Conservation (phyloP, 2,888 invertebrate species). For the Lysandra bellargus region DNA sequence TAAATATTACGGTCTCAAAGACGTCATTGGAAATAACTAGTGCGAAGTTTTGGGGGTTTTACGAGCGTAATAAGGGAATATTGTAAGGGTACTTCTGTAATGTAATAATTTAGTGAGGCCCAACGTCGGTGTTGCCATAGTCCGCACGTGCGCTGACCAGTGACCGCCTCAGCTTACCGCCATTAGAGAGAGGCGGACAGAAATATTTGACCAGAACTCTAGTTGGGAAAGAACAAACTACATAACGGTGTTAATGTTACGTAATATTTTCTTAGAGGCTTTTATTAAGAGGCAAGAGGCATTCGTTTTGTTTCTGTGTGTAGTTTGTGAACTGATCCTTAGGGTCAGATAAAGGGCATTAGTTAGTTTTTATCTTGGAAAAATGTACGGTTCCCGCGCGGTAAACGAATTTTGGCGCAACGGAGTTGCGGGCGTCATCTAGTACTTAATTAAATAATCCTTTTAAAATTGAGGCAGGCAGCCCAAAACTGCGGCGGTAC, state of each 20-base stretch:
- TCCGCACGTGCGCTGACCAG: conserved; percentile 20
- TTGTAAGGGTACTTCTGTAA: background rate
- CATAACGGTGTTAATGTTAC: background rate
- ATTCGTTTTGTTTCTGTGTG: too few species aligned
- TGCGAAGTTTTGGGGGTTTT: conserved; percentile 1
- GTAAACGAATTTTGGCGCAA: too few species aligned
- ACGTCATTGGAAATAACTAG: background rate
- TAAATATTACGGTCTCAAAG: background rate
- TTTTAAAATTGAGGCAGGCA: too few species aligned
- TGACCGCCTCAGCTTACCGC: conserved; percentile 8
- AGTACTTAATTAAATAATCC: too few species aligned
- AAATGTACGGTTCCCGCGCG: too few species aligned
- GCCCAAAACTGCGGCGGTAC: too few species aligned
- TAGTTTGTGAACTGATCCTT: too few species aligned
- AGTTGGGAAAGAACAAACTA: conserved; percentile 14
- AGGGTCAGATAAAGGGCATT: too few species aligned
- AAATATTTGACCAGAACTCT: conserved; percentile 23
- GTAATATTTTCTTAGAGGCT: background rate
- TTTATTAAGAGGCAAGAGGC: background rate
- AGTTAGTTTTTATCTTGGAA: too few species aligned
- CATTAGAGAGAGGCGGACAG: background rate
- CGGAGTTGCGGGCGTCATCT: too few species aligned
- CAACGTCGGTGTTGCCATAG: conserved; percentile 11
- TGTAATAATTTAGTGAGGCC: conserved; percentile 18
- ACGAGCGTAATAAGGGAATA: conserved; percentile 12